phyloP scores from a whole-genome alignment of 2,888 invertebrate genomes.

The Agonopterix heracliana region DNA sequence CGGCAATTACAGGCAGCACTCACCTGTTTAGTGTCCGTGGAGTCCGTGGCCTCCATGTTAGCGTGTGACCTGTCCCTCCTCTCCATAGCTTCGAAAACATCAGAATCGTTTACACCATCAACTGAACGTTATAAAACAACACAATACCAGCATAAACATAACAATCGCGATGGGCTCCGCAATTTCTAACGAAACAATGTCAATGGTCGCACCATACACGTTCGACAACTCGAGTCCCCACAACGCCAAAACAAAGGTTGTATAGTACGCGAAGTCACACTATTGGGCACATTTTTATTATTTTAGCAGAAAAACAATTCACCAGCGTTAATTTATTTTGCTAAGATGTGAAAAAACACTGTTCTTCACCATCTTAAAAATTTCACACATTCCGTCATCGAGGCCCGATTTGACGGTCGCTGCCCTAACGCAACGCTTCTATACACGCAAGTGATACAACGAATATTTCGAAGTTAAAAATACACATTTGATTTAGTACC shows the following conservation, averaged over 20 bases:
- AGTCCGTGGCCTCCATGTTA: constrained; percentile 79
- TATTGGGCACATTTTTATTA: constrained; percentile 35
- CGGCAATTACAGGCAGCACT: constrained; percentile 59
- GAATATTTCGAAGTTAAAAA: no score
- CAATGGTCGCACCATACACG: constrained; percentile 64
- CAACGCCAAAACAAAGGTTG: constrained; percentile 25
- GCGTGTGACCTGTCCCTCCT: constrained; percentile 69
- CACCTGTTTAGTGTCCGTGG: constrained; percentile 81
- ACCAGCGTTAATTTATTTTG: constrained; percentile 37
- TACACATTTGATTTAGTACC: no score
- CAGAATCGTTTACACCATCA: constrained; percentile 66
- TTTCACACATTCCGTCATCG: constrained; percentile 75
- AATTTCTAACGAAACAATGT: constrained; percentile 70
- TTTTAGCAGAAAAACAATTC: constrained; percentile 33
- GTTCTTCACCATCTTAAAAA: constrained; percentile 70
- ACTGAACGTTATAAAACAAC: constrained; percentile 51
- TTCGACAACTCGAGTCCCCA: constrained; percentile 32
- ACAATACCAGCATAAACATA: constrained; percentile 62
- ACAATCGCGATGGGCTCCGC: constrained; percentile 64
- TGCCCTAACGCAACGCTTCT: constrained; percentile 50
- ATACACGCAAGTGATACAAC: constrained; percentile 25
- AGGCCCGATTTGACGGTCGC: constrained; percentile 68
- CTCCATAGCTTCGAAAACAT: constrained; percentile 70
- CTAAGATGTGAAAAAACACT: constrained; percentile 53
- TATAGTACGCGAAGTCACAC: constrained; percentile 25